These are phyloP conservation scores for Pogonocherus hispidulus DNA, from an alignment of 2,888 invertebrate genomes.

Conservation along the genomic window DNA sequence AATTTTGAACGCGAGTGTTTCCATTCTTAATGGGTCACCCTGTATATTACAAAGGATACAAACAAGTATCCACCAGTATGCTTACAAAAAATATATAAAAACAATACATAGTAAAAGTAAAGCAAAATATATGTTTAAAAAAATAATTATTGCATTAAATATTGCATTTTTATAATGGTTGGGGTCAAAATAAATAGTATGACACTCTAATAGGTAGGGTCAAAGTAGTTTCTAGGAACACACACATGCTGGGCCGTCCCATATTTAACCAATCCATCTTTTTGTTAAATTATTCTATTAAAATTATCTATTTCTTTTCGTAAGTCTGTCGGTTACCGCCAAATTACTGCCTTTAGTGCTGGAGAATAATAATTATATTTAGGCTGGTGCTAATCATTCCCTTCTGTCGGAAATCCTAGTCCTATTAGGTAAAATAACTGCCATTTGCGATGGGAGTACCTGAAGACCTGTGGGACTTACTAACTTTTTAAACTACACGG, in stretches of 20 bases:
- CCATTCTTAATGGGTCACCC: too few species aligned
- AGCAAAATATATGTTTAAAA: too few species aligned
- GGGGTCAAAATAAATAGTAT: not conserved
- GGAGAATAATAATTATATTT: slow-evolving; percentile 16
- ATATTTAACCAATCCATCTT: not conserved
- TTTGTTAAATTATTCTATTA: not conserved
- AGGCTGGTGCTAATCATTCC: slow-evolving; percentile 2
- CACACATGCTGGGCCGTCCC: not conserved
- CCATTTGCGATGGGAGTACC: slow-evolving; percentile 1
- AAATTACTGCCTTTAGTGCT: slow-evolving; percentile 13
- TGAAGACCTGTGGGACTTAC: not conserved
- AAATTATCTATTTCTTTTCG: not conserved
- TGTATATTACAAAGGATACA: too few species aligned
- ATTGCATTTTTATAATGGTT: not conserved
- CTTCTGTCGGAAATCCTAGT: slow-evolving; percentile 8
- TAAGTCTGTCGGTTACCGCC: slow-evolving; percentile 2
- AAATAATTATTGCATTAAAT: too few species aligned
- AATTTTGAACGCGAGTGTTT: too few species aligned
- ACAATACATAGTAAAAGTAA: too few species aligned
- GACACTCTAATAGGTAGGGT: not conserved
- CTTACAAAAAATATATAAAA: too few species aligned
- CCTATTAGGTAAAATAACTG: slow-evolving; percentile 13
- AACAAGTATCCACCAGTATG: too few species aligned
- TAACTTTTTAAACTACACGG: not conserved
- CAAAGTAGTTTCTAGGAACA: not conserved